Base-by-base conservation (phyloP, 2,113 vertebrate species). In the Silurus asotus region DNA sequence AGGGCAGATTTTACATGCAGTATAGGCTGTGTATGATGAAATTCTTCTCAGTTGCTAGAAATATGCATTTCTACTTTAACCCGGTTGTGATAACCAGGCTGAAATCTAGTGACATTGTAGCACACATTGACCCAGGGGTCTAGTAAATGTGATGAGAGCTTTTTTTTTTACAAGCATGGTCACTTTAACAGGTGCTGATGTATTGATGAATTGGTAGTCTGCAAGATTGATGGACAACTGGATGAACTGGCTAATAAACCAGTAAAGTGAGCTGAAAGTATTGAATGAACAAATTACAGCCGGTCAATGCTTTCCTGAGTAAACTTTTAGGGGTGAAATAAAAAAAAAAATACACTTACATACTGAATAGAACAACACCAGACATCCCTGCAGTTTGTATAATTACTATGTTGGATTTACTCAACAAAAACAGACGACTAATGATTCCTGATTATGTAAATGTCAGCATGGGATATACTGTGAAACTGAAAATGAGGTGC, bases 401-500 rank as follows among this genome's bases (percentile, higher is more conserved):
- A 88, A 91, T 92, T 86, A 92, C 87, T 82, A 84, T 87, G 81
- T 87, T 84, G 78, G 56, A 82, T 82, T 88, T 90, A 49, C 83
- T 90, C 85, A 84, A 80, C 82, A 89, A 92, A 90, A 92, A 91
- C 89, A 86, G 65, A 86, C 20, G 61, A 89, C 61, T 92, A 92
- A 91, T 89, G 84, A 87, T 86, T 88, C 86, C 77, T 92, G 91
- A 93, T 94, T 91, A 92, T 92, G 87, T 81, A 90, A 91, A 91
- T 91, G 84, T 88, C 86, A 91, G 89, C 77, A 51, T 58, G 6
- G 90, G 59, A 89, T 75, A 51, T 56, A 75, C 88, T 90, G 78
- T 86, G 70, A 91, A 87, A 80, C 56, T 77, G 59, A 49, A 74
- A 81, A 83, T 65, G 10, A 69, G 10, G n/a, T 19, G 5, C 2